Base-by-base conservation (phyloP, 2,113 vertebrate species). In the Mesitornis unicolor region DNA sequence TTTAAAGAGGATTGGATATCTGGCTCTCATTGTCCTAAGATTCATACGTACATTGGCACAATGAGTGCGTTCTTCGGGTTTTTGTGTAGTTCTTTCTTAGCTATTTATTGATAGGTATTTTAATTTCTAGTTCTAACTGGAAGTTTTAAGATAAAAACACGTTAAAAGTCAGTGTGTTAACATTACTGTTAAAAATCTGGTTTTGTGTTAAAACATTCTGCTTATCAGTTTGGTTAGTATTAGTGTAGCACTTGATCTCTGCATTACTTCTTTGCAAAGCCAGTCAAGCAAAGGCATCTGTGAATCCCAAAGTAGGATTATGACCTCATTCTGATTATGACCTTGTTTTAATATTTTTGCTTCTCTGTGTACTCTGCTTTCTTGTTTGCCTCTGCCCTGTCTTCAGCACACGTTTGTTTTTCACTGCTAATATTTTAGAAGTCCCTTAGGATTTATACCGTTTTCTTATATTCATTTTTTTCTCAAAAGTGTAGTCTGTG, bases 321-420 rank as follows among this genome's bases (percentile, higher is more conserved):
- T 90, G 91, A 90, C 79, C 80, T 95, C 86, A 90, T 74, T 90
- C 54, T 84, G 59, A 77, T 92, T 77, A 95, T 94, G 78, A 84
- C 68, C 71, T 94, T 12, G 16, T 81, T 93, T 86, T 93, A 88
- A 79, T 93, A 92, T 93, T 93, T 96, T 90, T 96, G 43, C n/a
- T 78, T 82, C 50, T 75, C 51, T 0, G 0, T 64, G 38, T 51
- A 70, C 47, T 74, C 90, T 91, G 26, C 45, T 86, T 87, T 47
- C 36, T 24, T 86, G 47, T 91, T 93, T 85, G 63, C 79, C 87
- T 94, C 38, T 82, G 61, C 45, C 82, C 57, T 90, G 95, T 79
- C 88, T 86, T 93, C 73, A 61, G 79, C 61, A 64, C 15, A 11
- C 79, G 74, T 93, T 84, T 93, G 51, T 60, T 94, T 75, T 56